Evolutionary conservation across 2,113 vertebrate species (phyloP), one percentile per base, ranked within the genome.

Genomic region (Synchiropus splendidus): DNA sequence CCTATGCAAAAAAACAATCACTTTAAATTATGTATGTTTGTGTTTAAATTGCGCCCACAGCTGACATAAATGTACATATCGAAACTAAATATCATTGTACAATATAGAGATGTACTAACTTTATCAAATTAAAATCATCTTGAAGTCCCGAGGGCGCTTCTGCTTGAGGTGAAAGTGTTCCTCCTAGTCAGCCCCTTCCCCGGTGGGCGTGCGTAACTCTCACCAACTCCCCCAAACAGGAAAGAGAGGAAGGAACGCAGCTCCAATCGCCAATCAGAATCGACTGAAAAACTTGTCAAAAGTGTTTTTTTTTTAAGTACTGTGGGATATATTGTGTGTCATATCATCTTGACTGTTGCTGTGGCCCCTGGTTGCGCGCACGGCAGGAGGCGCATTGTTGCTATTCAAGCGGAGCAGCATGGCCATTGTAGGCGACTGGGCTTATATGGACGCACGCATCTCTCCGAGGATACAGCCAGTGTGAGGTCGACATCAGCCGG

Each of bases 351-450:
- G n/a, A n/a, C n/a, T n/a, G n/a, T n/a, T n/a, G n/a, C 55, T 58
- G 72, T 62, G 55, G 70, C 72, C 80, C 65, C 72, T 61, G 72
- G 72, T 72, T 75, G 70, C 73, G 64, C 58, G 62, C 78, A 32
- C 73, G 67, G 70, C 74, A 64, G 75, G 72, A 72, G 70, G 56
- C 56, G 66, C 69, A 80, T 87, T 86, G 84, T 87, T 49, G 72
- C 46, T 65, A 87, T 87, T 83, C 68, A 80, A 87, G 87, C 74
- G 66, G 59, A 63, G 69, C 64, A 75, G 46, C 60, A 77, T 67
- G 79, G 73, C 72, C 64, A 76, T 85, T 88, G 84, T 88, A 59
- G 42, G 66, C 42, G 67, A 61, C 49, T 53, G 63, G 65, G 71
- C 78, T 81, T 88, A 87, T 85, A 85, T 83, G 77, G 81, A 72